Conservation (phyloP, 2,113 vertebrate genomes). For the Bubo scandiacus region DNA sequence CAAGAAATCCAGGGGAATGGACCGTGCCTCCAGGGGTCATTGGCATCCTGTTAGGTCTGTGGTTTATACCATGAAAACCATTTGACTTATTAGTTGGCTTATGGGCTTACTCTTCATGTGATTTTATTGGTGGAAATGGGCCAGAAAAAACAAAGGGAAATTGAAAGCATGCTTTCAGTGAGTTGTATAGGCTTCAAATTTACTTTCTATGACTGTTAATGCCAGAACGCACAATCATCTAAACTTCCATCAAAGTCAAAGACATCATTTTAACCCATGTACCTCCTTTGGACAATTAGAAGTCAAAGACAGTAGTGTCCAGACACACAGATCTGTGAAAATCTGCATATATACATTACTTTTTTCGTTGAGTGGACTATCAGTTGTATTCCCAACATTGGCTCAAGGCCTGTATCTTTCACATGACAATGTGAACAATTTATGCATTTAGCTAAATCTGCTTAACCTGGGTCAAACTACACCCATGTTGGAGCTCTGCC, state of each 20-base stretch:
- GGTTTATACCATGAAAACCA: not conserved
- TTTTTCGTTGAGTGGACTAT: not conserved
- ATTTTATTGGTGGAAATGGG: not conserved
- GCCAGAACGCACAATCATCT: not conserved
- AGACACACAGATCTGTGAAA: not conserved
- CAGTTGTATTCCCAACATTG: not conserved
- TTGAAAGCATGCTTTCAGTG: not conserved
- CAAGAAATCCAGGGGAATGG: not conserved
- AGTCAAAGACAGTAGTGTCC: not conserved
- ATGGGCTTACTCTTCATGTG: not conserved
- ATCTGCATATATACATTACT: not conserved
- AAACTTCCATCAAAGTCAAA: not conserved
- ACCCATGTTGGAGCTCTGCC: constrained; percentile 21
- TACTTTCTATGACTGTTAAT: not conserved
- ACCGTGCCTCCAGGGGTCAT: not conserved
- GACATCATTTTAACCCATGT: not conserved
- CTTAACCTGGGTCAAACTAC: constrained; percentile 26
- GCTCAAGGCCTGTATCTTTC: constrained; percentile 11
- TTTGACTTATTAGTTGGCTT: not conserved
- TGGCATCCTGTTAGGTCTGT: not conserved
- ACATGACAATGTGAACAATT: constrained; percentile 47
- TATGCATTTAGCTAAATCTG: constrained; percentile 40
- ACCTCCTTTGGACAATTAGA: not conserved
- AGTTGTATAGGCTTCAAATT: not conserved
- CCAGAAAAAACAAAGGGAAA: not conserved